These are phyloP conservation scores for Drosophila navojoa DNA, from an alignment of 1,140 invertebrate genomes.

Conservation along the genomic window DNA sequence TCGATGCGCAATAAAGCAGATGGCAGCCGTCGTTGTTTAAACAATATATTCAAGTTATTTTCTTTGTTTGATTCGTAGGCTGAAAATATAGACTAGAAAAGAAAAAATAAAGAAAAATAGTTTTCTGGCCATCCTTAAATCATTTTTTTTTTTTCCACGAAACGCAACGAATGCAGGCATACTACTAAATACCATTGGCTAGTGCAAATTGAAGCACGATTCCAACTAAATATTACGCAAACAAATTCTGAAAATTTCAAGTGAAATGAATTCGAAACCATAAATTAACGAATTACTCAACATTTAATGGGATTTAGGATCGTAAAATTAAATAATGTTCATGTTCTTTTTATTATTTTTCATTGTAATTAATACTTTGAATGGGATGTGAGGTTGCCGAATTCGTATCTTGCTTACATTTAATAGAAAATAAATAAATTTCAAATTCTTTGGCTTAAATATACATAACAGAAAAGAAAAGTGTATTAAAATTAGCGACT, in stretches of 20 bases:
- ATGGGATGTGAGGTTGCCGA: constrained; percentile 10
- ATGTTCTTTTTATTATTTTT: not conserved
- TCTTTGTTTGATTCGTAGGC: constrained; percentile 28
- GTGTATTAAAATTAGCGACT: constrained; percentile 1
- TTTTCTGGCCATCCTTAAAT: constrained; percentile 30
- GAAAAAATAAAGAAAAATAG: constrained; percentile 17
- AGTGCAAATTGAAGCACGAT: constrained; percentile 49
- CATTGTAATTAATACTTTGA: constrained; percentile 31
- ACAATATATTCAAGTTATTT: constrained; percentile 31
- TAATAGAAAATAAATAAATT: constrained; percentile 1
- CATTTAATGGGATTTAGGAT: constrained; percentile 26
- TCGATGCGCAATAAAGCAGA: constrained; percentile 54
- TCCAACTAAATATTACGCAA: constrained; percentile 26
- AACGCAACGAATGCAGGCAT: constrained; percentile 13
- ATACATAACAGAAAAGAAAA: constrained; percentile 9
- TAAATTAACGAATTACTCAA: constrained; percentile 14
- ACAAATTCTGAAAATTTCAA: constrained; percentile 30
- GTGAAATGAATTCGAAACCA: constrained; percentile 11
- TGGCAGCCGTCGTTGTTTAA: constrained; percentile 58
- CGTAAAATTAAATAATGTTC: constrained; percentile 24
- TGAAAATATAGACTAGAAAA: constrained; percentile 49
- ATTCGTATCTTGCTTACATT: not conserved
- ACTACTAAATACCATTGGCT: constrained; percentile 22
- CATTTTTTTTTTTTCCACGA: constrained; percentile 12
- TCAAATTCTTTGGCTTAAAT: constrained; percentile 37